Evolutionary conservation across 2,113 vertebrate species (phyloP).

Genomic region (Turdus rufiventris): DNA sequence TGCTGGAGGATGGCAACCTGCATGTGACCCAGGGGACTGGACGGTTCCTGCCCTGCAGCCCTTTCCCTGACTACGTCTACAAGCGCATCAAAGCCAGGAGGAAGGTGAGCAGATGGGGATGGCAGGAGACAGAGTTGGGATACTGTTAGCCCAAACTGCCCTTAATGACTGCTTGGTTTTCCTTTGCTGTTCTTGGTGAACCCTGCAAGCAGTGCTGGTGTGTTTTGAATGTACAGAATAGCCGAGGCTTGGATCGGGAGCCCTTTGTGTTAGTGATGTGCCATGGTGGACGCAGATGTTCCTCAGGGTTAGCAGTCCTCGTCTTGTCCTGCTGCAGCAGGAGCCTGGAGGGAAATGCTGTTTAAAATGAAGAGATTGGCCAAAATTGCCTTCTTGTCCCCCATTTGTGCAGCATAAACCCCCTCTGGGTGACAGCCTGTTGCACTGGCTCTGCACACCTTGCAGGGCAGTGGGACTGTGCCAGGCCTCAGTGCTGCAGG

Average conservation of each 20-base stretch:
- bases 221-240: neutral
- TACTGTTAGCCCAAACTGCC: neutral
- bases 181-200: neutral
- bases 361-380: neutral
- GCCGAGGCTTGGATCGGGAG: neutral
- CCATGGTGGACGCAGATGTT: neutral
- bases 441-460: neutral
- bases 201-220: neutral
- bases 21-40: constrained; percentile 86
- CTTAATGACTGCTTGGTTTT: neutral
- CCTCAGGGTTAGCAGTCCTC: neutral
- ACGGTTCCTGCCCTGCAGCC: constrained; percentile 88
- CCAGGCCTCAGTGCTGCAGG: neutral
- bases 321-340: neutral
- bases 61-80: constrained; percentile 93
- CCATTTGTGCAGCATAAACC: neutral
- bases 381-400: neutral
- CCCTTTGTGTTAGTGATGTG: neutral
- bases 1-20: constrained; percentile 91
- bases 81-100: constrained; percentile 96
- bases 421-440: neutral
- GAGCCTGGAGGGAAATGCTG: neutral
- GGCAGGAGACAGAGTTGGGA: neutral
- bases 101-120: constrained; percentile 75
- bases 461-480: neutral